Evolutionary conservation across 2,888 invertebrate species (phyloP), one percentile per base, ranked within the genome.

Genomic region (Zhuqinia jingwanae): DNA sequence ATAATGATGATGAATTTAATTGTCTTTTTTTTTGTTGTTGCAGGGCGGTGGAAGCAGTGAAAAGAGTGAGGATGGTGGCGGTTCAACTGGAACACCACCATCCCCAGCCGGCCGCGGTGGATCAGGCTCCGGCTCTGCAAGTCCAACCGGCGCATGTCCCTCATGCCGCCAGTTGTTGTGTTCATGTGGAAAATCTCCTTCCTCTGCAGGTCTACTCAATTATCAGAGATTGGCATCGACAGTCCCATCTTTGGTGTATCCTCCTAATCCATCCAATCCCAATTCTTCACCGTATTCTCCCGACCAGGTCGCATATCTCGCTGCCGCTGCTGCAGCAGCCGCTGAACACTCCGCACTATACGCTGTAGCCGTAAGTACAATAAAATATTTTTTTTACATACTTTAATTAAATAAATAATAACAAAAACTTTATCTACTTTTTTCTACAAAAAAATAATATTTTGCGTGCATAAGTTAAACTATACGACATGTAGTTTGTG

Each of bases 161-260:
- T 89, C 89, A 85, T 91, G 91, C 88, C 91, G 90, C 88, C 90
- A 90, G 86, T 88, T 90, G 88, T 87, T 91, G 90, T 91, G 91
- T 91, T 91, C 91, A 90, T 90, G 91, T 88, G 89, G 88, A 83
- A 89, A 88, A 87, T 88, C 93, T 81, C 93, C 94, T 63, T 81
- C n/a, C n/a, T n/a, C 86, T 60, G 92, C 94, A 83, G 93, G 90
- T 85, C 85, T 91, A 87, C 90, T 90, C 87, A 90, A 90, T 88
- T 94, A 87, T 91, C 93, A 84, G 90, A 91, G 88, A 91, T 92
- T 90, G 90, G 91, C 91, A 88, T 90, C 90, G 77, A 89, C 90
- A 88, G 90, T 90, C 87, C 91, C 91, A 88, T 90, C 90, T 88
- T 90, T 91, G 89, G 90, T 91, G 73, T 91, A 91, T 89, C 90